These are phyloP conservation scores for Psittacula derbiana DNA, from an alignment of 2,797 vertebrate species.

Conservation along the genomic window DNA sequence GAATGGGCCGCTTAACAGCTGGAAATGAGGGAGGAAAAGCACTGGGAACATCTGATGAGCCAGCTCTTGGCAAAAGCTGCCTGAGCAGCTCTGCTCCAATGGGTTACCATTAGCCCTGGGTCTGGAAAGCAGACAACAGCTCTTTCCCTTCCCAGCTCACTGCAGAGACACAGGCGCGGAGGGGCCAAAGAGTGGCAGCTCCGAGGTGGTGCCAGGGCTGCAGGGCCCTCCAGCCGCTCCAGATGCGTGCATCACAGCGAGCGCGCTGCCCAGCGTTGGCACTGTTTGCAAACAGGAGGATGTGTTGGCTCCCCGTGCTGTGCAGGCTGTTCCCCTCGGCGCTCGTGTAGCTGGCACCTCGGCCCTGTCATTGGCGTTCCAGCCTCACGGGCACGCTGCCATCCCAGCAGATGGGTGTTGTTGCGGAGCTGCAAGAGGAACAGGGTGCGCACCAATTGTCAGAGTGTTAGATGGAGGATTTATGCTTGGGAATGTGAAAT, in stretches of 20 bases:
- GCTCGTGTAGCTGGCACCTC: not conserved
- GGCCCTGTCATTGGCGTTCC: not conserved
- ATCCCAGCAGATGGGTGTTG: conserved; percentile 9
- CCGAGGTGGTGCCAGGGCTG: not conserved
- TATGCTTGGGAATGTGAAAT: not conserved
- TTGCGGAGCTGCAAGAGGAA: not conserved
- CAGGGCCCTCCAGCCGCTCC: not conserved
- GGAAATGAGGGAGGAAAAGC: not conserved
- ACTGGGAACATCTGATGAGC: accelerated
- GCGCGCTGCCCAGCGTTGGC: not conserved
- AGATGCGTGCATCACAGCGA: not conserved
- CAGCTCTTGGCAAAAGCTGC: not conserved
- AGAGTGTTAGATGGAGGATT: not conserved
- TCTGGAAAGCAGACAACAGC: not conserved
- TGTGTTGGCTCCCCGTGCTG: not conserved
- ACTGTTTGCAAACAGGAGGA: conserved; percentile 15
- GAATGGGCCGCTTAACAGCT: not conserved
- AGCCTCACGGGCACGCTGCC: not conserved
- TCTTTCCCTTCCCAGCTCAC: not conserved
- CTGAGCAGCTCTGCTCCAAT: not conserved
- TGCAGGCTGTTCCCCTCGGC: not conserved
- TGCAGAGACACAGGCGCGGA: accelerated
- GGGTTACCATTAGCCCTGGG: not conserved
- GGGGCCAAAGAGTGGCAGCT: not conserved
- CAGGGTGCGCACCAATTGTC: not conserved